These are phyloP conservation scores for Mormyrus iriodes DNA, from an alignment of 2,113 vertebrate genomes.

Conservation along the genomic window DNA sequence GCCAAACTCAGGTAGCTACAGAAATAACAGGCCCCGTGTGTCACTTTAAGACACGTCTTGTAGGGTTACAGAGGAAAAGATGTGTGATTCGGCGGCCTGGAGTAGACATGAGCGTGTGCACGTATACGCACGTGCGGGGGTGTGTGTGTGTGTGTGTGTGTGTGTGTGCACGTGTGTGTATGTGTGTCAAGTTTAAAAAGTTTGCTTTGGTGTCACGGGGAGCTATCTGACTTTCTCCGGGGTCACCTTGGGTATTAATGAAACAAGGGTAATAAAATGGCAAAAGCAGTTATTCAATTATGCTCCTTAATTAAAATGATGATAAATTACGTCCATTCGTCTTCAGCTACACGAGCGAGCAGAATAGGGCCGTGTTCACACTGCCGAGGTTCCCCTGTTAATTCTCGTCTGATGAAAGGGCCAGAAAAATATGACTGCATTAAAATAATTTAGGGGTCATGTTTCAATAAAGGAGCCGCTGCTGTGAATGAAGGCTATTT, in stretches of 20 bases:
- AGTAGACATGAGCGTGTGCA: neutral
- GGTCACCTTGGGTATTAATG: conserved; percentile 26
- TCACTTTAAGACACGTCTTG: neutral
- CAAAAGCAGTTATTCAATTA: conserved; percentile 43
- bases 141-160: neutral
- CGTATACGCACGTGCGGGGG: neutral
- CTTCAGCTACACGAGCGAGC: conserved; percentile 36
- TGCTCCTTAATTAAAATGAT: conserved; percentile 43
- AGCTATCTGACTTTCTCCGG: neutral
- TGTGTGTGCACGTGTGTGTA: neutral
- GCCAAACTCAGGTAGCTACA: neutral
- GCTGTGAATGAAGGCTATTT: conserved; percentile 35
- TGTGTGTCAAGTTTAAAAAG: conserved; percentile 5
- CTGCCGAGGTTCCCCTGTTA: conserved; percentile 27
- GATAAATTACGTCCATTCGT: conserved; percentile 43
- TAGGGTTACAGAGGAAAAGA: neutral
- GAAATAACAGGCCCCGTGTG: neutral
- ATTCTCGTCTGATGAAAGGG: conserved; percentile 39
- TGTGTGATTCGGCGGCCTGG: neutral
- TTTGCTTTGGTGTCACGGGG: conserved; percentile 18
- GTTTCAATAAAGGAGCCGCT: conserved; percentile 35
- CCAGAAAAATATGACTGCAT: conserved; percentile 42
- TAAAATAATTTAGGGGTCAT: conserved; percentile 50
- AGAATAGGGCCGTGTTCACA: conserved; percentile 43
- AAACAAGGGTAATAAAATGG: conserved; percentile 36